A percentile compares a stretch with the other conserved stretches of the same genome.
phyloP scores from a whole-genome alignment of 2,888 invertebrate species.

The Ametastegia equiseti region DNA sequence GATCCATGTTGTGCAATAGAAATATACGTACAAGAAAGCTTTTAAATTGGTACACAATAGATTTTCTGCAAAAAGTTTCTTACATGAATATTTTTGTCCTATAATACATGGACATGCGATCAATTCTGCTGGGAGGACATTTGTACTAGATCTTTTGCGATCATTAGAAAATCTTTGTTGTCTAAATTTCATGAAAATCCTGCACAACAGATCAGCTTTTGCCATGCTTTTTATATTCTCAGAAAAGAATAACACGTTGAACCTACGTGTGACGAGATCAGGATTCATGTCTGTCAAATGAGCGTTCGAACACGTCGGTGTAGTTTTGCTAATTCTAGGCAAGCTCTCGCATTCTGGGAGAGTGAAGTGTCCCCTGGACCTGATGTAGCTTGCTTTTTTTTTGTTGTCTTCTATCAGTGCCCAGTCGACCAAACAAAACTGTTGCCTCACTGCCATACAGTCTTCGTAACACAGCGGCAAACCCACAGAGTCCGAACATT shows the following conservation, averaged over 20 bases:
- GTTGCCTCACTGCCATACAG: conserved; percentile 92
- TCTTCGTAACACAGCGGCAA: conserved; percentile 95
- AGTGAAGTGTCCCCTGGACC: conserved; percentile 90
- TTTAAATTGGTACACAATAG: too few relatives aligned
- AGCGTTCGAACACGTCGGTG: conserved; percentile 88
- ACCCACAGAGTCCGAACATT: conserved; percentile 85
- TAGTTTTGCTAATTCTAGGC: conserved; percentile 84
- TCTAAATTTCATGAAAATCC: too few relatives aligned
- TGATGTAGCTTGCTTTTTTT: conserved; percentile 85
- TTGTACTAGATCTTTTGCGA: too few relatives aligned
- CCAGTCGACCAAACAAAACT: conserved; percentile 97
- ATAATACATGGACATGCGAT: too few relatives aligned
- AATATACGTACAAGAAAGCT: too few relatives aligned
- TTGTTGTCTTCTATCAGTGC: conserved; percentile 93
- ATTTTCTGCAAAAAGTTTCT: too few relatives aligned
- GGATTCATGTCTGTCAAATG: conserved; percentile 90
- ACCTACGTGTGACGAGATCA: conserved; percentile 88
- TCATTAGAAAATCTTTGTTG: too few relatives aligned
- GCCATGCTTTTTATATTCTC: background rate
- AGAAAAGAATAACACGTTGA: conserved; percentile 36
- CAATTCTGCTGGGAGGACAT: too few relatives aligned
- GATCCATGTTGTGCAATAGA: too few relatives aligned
- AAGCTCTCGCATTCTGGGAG: conserved; percentile 91
- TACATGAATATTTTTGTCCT: too few relatives aligned
- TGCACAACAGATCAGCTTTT: background rate